Conservation (phyloP, 2,888 invertebrate genomes). For the Machimus rusticus region DNA sequence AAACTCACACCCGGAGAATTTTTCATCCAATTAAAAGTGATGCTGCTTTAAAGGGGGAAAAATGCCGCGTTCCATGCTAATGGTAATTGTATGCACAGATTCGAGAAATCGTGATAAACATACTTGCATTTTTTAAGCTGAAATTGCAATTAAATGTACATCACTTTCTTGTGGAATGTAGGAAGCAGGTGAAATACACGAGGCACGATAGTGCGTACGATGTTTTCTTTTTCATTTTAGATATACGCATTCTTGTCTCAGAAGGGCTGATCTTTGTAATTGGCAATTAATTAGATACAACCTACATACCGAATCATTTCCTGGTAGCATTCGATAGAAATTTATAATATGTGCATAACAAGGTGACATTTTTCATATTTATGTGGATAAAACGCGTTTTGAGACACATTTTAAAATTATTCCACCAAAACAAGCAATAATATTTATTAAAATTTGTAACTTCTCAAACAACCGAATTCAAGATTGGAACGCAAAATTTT, state of each 20-base stretch:
- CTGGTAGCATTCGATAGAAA: no score
- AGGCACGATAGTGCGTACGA: neutral
- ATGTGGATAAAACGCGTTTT: no score
- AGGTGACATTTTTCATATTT: no score
- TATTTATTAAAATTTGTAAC: no score
- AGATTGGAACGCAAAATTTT: no score
- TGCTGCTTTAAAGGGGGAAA: neutral
- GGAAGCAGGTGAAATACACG: neutral
- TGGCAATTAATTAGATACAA: neutral
- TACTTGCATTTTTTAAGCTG: neutral
- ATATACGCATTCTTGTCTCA: neutral
- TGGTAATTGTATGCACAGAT: neutral
- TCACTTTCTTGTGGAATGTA: neutral
- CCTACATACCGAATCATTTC: neutral
- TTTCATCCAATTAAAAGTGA: neutral
- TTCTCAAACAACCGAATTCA: no score
- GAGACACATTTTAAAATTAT: no score
- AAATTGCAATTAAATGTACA: neutral
- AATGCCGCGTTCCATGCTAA: neutral
- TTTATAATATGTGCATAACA: no score
- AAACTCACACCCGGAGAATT: neutral
- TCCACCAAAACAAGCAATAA: no score
- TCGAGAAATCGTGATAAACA: neutral
- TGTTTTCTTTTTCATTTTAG: neutral
- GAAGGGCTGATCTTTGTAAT: neutral